Evolutionary conservation across 2,888 invertebrate species (phyloP).

Genomic region (Pristionchus maxplancki): DNA sequence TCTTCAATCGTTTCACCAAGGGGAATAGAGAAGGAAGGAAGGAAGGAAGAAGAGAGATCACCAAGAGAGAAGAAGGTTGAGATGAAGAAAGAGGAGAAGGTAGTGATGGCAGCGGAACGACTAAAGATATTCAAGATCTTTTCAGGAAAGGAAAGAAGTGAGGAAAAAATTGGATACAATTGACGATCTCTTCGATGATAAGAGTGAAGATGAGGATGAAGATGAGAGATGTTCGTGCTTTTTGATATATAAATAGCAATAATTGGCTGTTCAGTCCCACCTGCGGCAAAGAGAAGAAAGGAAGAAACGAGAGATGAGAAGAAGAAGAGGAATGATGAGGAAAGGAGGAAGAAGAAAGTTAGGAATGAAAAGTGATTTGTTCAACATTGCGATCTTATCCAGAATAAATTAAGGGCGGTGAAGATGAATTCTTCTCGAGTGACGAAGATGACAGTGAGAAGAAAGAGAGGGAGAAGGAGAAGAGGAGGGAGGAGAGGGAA

Average conservation of each 20-base stretch:
- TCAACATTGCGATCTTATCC: background rate
- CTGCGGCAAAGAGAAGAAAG: background rate
- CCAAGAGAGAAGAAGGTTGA: background rate
- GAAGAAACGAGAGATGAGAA: constrained; percentile 39
- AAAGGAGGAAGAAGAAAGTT: constrained; percentile 26
- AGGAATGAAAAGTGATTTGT: background rate
- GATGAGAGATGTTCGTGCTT: background rate
- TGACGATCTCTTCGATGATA: constrained; percentile 17
- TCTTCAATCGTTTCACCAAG: background rate
- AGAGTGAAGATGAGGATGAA: constrained; percentile 1
- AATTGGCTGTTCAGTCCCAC: background rate
- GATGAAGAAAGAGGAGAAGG: background rate
- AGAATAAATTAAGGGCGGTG: constrained; percentile 14
- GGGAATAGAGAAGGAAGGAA: background rate
- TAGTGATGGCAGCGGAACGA: no score
- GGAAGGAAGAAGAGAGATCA: constrained; percentile 3
- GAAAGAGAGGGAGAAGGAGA: constrained; percentile 41
- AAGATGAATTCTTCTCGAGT: background rate
- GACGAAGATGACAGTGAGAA: background rate
- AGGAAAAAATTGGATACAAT: background rate
- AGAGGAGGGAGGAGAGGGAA: constrained; percentile 43
- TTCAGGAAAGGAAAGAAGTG: background rate
- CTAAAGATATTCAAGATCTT: background rate
- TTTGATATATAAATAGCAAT: background rate
- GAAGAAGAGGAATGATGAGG: constrained; percentile 19